Conservation (phyloP, 2,888 invertebrate genomes). For the Euplexia lucipara region DNA sequence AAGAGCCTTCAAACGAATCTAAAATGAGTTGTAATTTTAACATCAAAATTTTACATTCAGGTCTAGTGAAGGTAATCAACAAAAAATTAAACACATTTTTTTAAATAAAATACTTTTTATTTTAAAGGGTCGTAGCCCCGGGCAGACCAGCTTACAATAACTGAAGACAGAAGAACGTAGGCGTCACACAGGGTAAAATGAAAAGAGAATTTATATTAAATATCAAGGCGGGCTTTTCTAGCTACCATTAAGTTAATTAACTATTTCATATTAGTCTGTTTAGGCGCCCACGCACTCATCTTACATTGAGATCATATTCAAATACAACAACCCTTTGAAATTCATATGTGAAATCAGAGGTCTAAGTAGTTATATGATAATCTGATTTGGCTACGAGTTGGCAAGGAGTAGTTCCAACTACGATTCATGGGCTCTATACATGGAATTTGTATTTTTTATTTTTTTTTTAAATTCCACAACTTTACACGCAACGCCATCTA, state of each 20-base stretch:
- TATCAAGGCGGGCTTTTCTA: slow-evolving; percentile 12
- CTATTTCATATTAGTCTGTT: slow-evolving; percentile 22
- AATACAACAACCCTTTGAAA: neutral
- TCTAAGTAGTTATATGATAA: no score
- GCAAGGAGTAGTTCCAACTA: no score
- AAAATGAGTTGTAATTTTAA: no score
- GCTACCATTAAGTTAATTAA: slow-evolving; percentile 36
- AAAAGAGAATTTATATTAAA: slow-evolving; percentile 27
- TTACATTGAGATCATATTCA: slow-evolving; percentile 18
- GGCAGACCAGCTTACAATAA: slow-evolving; percentile 16
- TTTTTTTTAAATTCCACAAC: no score
- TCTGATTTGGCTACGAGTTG: no score
- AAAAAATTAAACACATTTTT: no score
- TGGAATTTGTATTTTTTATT: neutral
- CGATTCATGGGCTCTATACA: neutral
- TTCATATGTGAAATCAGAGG: neutral
- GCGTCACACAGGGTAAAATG: slow-evolving; percentile 25
- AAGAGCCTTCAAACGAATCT: no score
- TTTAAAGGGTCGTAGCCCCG: neutral
- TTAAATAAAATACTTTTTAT: neutral
- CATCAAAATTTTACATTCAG: neutral
- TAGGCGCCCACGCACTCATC: slow-evolving; percentile 29
- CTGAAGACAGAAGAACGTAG: slow-evolving; percentile 43
- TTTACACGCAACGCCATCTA: no score
- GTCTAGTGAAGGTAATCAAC: no score